phyloP scores from a whole-genome alignment of 2,797 vertebrate species.

The Cetoscarus ocellatus region DNA sequence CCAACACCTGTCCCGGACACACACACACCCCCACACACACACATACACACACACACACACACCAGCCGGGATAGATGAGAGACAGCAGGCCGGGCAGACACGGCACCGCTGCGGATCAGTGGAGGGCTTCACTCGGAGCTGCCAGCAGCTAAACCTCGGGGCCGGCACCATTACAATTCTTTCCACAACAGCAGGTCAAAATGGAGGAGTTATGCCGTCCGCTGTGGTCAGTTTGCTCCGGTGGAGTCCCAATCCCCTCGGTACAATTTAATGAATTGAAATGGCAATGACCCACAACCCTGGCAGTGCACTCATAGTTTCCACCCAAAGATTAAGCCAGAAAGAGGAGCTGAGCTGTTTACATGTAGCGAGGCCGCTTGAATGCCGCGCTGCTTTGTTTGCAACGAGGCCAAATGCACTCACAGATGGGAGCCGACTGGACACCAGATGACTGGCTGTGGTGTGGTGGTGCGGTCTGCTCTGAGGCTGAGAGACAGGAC shows the following conservation, averaged over 20 bases:
- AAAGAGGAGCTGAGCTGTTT: conserved; percentile 50
- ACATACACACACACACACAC: conserved; percentile 13
- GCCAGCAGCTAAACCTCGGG: conserved; percentile 66
- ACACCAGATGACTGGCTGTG: conserved; percentile 74
- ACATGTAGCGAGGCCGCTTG: conserved; percentile 43
- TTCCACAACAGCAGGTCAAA: conserved; percentile 72
- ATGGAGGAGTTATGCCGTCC: conserved; percentile 61
- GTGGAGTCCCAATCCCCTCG: conserved; percentile 38
- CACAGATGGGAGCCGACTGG: conserved; percentile 70
- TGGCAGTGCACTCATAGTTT: conserved; percentile 62
- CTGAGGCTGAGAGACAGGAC: conserved; percentile 39
- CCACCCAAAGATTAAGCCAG: conserved; percentile 55
- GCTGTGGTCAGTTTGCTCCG: conserved; percentile 62
- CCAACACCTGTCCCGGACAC: conserved; percentile 71
- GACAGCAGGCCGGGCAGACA: conserved; percentile 70
- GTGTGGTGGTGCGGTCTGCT: conserved; percentile 56
- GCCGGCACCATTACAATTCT: conserved; percentile 64
- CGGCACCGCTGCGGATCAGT: conserved; percentile 65
- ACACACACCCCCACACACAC: conserved; percentile 21
- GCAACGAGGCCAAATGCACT: conserved; percentile 62
- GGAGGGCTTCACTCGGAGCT: conserved; percentile 65
- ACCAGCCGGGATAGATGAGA: conserved; percentile 65
- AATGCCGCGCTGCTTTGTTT: conserved; percentile 67
- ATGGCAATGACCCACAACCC: conserved; percentile 66
- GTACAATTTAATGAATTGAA: conserved; percentile 66